Conservation (phyloP, 2,888 invertebrate species). For the Lithophane socia region DNA sequence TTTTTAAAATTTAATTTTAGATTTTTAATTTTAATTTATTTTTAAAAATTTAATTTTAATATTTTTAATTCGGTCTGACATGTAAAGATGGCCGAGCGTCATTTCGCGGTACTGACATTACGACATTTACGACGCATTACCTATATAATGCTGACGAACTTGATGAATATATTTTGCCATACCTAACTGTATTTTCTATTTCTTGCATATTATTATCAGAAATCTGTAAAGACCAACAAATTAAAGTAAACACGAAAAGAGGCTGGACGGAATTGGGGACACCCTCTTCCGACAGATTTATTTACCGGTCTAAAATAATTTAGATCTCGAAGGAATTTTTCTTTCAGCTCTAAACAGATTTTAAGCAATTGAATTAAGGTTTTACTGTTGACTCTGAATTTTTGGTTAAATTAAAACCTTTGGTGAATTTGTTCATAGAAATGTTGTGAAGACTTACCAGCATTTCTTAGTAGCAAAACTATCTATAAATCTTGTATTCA, state of each 20-base stretch:
- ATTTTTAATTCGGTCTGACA: background rate
- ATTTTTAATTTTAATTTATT: too few species aligned
- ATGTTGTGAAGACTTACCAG: background rate
- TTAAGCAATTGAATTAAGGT: slow-evolving; percentile 17
- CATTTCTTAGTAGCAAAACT: slow-evolving; percentile 2
- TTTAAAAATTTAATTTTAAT: too few species aligned
- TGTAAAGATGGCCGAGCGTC: background rate
- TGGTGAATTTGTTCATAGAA: background rate
- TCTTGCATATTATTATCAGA: background rate
- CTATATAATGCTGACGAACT: too few species aligned
- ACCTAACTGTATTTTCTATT: too few species aligned
- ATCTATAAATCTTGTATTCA: background rate
- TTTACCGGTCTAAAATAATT: slow-evolving; percentile 31
- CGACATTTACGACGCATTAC: background rate
- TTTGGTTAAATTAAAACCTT: background rate
- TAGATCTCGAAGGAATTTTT: slow-evolving; percentile 16
- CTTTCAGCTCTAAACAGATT: slow-evolving; percentile 20
- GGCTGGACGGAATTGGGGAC: slow-evolving; percentile 5
- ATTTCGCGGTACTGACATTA: background rate
- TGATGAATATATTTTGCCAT: too few species aligned
- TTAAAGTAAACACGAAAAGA: slow-evolving; percentile 44
- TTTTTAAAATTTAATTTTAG: too few species aligned
- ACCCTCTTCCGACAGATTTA: slow-evolving; percentile 33
- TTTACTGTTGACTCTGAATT: background rate
- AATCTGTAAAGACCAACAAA: slow-evolving; percentile 26